Evolutionary conservation across 2,797 vertebrate species (phyloP).

Genomic region (Lindbergichthys nudifrons): DNA sequence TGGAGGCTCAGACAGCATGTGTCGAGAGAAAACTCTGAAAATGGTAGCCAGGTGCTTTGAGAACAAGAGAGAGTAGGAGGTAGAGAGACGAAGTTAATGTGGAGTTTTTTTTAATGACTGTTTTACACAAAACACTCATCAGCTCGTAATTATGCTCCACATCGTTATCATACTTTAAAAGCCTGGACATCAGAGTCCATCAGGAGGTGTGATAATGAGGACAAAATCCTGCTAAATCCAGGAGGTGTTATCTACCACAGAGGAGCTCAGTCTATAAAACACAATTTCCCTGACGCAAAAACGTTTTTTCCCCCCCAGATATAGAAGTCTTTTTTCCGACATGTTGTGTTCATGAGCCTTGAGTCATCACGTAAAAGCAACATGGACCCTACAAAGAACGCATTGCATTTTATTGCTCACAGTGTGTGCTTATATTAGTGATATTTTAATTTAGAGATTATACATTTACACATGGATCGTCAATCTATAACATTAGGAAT

Average conservation of each 20-base stretch:
- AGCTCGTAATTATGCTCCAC: neutral
- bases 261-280: neutral
- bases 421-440: too few relatives aligned
- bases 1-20: neutral
- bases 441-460: too few relatives aligned
- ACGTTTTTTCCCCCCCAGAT: too few relatives aligned
- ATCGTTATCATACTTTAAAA: neutral
- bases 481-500: too few relatives aligned
- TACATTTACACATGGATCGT: too few relatives aligned
- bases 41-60: constrained; percentile 40
- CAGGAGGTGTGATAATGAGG: constrained; percentile 24
- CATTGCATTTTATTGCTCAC: too few relatives aligned
- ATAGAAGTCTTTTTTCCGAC: too few relatives aligned
- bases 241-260: neutral
- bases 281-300: too few relatives aligned
- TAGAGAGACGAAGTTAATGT: constrained; percentile 25
- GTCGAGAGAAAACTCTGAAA: constrained; percentile 11
- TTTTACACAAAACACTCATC: constrained; percentile 14
- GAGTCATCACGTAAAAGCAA: too few relatives aligned
- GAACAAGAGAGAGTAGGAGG: constrained; percentile 23
- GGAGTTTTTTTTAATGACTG: neutral
- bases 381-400: too few relatives aligned
- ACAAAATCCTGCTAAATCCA: constrained; percentile 14
- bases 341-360: too few relatives aligned
- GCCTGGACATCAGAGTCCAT: neutral